Conservation (phyloP, 2,888 invertebrate species). For the Drosophila stalkeri region DNA sequence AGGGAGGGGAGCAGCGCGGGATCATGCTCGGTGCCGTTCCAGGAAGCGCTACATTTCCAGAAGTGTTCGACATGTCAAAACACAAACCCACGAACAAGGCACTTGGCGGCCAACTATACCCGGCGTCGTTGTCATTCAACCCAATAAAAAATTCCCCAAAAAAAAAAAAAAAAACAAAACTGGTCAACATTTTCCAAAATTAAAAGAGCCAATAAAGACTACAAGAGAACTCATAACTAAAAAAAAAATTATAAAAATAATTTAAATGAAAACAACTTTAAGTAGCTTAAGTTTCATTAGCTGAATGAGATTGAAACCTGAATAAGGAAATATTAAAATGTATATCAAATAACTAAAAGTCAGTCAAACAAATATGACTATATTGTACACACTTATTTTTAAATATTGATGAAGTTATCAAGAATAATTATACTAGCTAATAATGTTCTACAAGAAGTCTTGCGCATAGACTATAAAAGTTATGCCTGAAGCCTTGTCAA, state of each 20-base stretch:
- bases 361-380: too few species aligned
- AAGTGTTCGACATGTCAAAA: constrained; percentile 61
- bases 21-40: constrained; percentile 55
- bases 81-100: constrained; percentile 26
- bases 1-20: neutral
- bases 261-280: neutral
- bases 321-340: too few species aligned
- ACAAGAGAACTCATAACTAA: neutral
- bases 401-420: too few species aligned
- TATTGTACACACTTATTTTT: too few species aligned
- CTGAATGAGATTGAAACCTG: neutral
- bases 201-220: neutral
- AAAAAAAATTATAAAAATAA: neutral
- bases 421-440: too few species aligned
- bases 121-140: constrained; percentile 21
- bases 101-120: constrained; percentile 26
- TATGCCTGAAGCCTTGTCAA: too few species aligned
- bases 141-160: constrained; percentile 10
- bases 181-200: neutral
- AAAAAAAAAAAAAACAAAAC: neutral
- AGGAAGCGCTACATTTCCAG: constrained; percentile 70
- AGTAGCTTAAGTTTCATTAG: neutral
- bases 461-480: too few species aligned
- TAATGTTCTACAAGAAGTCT: too few species aligned
- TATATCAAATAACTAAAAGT: too few species aligned